phyloP scores from a whole-genome alignment of 2,888 invertebrate genomes.

The Copidosoma aretas region DNA sequence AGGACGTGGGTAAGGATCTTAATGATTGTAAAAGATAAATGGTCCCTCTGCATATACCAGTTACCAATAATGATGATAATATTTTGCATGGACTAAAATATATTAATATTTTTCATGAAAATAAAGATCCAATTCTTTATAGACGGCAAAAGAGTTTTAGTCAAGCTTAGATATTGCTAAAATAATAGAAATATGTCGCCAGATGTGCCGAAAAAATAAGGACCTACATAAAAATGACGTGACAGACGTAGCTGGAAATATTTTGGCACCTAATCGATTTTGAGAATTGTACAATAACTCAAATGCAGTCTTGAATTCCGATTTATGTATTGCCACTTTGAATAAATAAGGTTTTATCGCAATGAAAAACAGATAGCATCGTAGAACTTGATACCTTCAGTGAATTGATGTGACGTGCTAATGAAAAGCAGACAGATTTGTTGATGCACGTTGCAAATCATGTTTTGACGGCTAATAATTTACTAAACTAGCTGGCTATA shows the following conservation, averaged over 20 bases:
- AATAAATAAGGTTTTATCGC: conserved; percentile 45
- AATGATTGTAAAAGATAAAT: too few species aligned
- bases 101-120: conserved; percentile 50
- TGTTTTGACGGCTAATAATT: background rate
- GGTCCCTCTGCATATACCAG: too few species aligned
- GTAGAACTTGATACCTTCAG: too few species aligned
- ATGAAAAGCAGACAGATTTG: too few species aligned
- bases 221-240: background rate
- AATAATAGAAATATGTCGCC: conserved; percentile 40
- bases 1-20: too few species aligned
- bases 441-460: too few species aligned
- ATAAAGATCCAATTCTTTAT: conserved; percentile 50
- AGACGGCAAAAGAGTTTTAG: conserved; percentile 48
- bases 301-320: conserved; percentile 41
- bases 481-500: conserved; percentile 47
- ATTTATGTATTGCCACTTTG: conserved; percentile 43
- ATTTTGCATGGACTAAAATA: conserved; percentile 54
- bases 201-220: conserved; percentile 35
- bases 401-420: too few species aligned
- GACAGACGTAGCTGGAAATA: background rate
- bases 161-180: conserved; percentile 53
- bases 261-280: conserved; percentile 39
- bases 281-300: conserved; percentile 43
- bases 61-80: too few species aligned
- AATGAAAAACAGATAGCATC: conserved; percentile 45